Evolutionary conservation across 2,113 vertebrate genomes (phyloP).

Genomic region (Triplophysa siluroides): DNA sequence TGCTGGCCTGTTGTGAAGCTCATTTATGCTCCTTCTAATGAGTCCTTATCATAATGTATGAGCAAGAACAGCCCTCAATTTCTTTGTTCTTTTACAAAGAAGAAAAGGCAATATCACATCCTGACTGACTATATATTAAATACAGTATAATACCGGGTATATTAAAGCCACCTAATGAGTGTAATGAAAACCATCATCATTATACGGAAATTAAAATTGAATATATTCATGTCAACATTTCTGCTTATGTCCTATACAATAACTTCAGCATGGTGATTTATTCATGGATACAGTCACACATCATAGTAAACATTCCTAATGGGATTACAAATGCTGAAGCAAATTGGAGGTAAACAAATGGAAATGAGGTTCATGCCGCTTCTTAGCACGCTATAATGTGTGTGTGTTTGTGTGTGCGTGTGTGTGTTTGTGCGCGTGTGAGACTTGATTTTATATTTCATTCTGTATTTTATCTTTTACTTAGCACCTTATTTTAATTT

Average conservation of each 20-base stretch:
- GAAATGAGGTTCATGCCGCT: background rate
- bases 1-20: background rate
- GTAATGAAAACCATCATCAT: background rate
- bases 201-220: background rate
- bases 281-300: background rate
- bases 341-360: slow-evolving; percentile 20
- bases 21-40: background rate
- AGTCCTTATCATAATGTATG: background rate
- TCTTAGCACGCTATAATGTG: background rate
- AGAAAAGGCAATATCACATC: no score
- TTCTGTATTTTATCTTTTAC: no score
- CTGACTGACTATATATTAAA: no score
- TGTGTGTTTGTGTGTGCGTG: no score
- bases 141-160: no score
- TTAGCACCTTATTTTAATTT: no score
- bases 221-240: background rate
- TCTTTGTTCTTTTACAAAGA: background rate
- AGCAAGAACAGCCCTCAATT: background rate
- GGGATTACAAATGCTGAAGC: slow-evolving; percentile 1
- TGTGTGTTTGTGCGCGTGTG: no score
- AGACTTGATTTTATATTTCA: no score
- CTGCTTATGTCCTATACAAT: background rate
- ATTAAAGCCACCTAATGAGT: background rate
- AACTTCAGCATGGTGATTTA: slow-evolving; percentile 2
- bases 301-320: slow-evolving; percentile 28